phyloP scores from a whole-genome alignment of 2,113 vertebrate species.

The Muscicapa adusta region DNA sequence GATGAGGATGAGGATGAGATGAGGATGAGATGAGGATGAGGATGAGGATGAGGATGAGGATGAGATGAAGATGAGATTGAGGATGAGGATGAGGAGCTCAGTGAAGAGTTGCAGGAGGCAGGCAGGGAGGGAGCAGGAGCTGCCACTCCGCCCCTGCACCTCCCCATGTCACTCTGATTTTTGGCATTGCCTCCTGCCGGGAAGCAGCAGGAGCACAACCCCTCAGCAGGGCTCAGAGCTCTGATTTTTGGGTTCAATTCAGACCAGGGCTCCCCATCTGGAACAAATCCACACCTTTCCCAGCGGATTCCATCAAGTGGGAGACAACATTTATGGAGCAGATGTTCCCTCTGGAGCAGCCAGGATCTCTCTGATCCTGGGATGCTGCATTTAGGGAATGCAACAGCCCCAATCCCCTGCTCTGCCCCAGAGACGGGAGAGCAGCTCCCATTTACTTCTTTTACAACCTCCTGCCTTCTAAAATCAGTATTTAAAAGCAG shows the following conservation, averaged over 20 bases:
- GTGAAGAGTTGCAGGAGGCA: background rate
- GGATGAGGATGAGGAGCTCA: background rate
- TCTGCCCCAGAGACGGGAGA: background rate
- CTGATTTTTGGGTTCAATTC: background rate
- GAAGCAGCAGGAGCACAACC: background rate
- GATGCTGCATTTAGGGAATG: background rate
- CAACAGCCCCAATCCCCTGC: background rate
- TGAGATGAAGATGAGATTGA: too few species aligned
- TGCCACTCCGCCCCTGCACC: background rate
- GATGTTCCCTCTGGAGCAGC: background rate
- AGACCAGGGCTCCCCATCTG: background rate
- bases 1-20: too few species aligned
- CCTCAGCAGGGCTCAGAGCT: background rate
- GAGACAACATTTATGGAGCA: background rate
- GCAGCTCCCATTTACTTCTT: background rate
- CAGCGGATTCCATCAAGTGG: background rate
- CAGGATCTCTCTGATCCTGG: background rate
- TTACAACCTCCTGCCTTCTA: background rate
- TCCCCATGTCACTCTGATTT: background rate
- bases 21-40: too few species aligned
- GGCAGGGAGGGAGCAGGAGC: background rate
- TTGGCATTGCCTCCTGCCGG: background rate
- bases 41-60: too few species aligned
- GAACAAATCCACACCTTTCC: conserved; percentile 21
- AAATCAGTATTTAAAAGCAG: background rate